Evolutionary conservation across 2,888 invertebrate species (phyloP), one percentile per base, ranked within the genome.

Genomic region (Spodoptera littoralis): DNA sequence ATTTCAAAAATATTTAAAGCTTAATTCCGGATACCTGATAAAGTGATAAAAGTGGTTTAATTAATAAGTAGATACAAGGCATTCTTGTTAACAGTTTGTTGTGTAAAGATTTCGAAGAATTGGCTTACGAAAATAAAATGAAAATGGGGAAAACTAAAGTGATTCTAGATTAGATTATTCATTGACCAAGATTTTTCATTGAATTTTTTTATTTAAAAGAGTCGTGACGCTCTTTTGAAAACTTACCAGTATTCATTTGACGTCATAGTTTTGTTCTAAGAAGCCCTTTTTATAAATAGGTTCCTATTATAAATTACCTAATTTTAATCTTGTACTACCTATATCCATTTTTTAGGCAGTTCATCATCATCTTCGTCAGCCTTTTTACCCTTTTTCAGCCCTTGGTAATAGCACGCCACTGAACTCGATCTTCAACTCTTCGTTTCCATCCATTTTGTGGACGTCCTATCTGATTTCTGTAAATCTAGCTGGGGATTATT

Each of bases 21-120:
- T 8, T 36, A 41, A 24, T 49, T 27, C 18, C 30, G 48, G 44
- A 42, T 74, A 74, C 56, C 60, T 47, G 68, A 72, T 55, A 65
- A 50, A 42, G 22, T 62, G 42, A 56, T 65, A 62, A 47, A 30
- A 36, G 6, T 36, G 36, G 6, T 36, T 36, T 36, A 36, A 36
- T 36, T 36, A 36, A 8, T 36, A 36, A 36, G 6, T 18, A 12
- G 46, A 69, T 62, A 54, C 48, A 68, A 41, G 3, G 41, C 2
- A 8, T 54, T 48, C 13, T 60, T 65, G 65, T 62, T 62, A 61
- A 42, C 59, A 53, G 46, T 60, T 42, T 52, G 24, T 48, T 45
- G n/a, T 36, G 13, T 42, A 30, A 54, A 48, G 18, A 18, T 48
- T 52, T 63, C n/a, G 30, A 41, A 62, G 57, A 58, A 65, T 44